A percentile compares a stretch with the other conserved stretches of the same genome.
Evolutionary conservation across 1,140 invertebrate species (phyloP).

Genomic region (Artemia franciscana): DNA sequence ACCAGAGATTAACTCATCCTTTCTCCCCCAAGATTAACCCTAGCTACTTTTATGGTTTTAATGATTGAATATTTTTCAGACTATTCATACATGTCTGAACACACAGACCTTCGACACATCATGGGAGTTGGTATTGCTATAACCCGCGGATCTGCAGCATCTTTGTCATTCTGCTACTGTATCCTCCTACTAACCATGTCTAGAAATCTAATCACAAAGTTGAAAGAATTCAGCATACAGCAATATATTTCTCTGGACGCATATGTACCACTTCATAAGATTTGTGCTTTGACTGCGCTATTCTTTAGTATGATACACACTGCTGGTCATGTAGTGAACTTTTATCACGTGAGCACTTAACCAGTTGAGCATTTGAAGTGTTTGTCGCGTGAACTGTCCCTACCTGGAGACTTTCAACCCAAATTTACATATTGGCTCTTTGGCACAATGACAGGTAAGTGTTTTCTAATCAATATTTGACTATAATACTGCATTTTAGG

Average conservation of each 20-base stretch:
- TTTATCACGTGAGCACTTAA: constrained; percentile 95
- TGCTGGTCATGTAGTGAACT: constrained; percentile 91
- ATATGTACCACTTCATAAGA: constrained; percentile 95
- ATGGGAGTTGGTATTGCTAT: constrained; percentile 97
- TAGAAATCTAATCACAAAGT: constrained; percentile 78
- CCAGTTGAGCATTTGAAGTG: constrained; percentile 81
- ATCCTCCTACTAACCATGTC: constrained; percentile 89
- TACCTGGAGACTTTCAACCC: constrained; percentile 69
- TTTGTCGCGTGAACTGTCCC: constrained; percentile 78
- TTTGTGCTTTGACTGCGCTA: constrained; percentile 82
- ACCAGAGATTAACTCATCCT: too few relatives aligned
- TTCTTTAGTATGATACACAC: constrained; percentile 83
- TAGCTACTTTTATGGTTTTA: too few relatives aligned
- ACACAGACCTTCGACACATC: constrained; percentile 82
- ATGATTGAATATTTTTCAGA: constrained; percentile 38
- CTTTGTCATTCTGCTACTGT: constrained; percentile 86
- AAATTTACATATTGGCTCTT: constrained; percentile 86
- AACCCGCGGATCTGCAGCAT: constrained; percentile 84
- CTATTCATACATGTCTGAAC: constrained; percentile 88
- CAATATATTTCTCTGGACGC: constrained; percentile 94
- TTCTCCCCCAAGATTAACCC: too few relatives aligned
- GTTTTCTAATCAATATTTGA: too few relatives aligned
- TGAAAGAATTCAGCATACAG: constrained; percentile 89
- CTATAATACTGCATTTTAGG: too few relatives aligned
- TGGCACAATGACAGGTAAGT: constrained; percentile 65